Conservation (phyloP, 2,797 vertebrate genomes). For the Cynopterus sphinx region DNA sequence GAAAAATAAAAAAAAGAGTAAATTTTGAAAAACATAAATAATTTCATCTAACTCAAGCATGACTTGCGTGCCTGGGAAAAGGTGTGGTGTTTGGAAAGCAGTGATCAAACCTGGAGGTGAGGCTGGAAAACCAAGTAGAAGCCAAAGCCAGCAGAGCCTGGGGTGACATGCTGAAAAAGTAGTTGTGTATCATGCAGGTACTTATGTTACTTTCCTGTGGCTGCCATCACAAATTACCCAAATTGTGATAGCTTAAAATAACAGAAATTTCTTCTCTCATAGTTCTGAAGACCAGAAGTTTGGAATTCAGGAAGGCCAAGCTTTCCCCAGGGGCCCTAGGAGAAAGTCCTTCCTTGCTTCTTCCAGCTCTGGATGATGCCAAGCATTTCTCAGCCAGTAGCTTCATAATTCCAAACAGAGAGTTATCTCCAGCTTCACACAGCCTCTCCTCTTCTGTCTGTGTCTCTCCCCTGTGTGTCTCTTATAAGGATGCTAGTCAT, state of each 20-base stretch:
- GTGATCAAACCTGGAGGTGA: background rate
- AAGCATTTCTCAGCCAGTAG: background rate
- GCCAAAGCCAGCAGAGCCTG: background rate
- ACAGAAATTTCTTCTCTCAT: background rate
- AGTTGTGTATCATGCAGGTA: background rate
- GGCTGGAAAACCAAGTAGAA: background rate
- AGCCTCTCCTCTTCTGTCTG: background rate
- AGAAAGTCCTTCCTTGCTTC: background rate
- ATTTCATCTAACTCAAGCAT: background rate
- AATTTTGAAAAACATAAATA: background rate
- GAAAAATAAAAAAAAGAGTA: background rate
- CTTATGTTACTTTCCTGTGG: background rate
- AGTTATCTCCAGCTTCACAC: background rate
- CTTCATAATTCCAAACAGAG: background rate
- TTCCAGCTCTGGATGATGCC: background rate
- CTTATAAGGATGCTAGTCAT: background rate
- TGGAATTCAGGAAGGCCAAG: background rate
- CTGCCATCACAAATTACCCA: background rate
- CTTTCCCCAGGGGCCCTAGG: fast-evolving
- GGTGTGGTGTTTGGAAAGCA: background rate
- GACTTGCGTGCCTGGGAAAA: too few relatives aligned
- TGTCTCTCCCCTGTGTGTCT: background rate
- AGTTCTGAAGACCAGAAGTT: background rate
- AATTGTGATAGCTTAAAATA: background rate
- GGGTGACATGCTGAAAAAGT: too few relatives aligned